Conservation (phyloP, 2,113 vertebrate genomes). For the Cyanocitta stelleri region DNA sequence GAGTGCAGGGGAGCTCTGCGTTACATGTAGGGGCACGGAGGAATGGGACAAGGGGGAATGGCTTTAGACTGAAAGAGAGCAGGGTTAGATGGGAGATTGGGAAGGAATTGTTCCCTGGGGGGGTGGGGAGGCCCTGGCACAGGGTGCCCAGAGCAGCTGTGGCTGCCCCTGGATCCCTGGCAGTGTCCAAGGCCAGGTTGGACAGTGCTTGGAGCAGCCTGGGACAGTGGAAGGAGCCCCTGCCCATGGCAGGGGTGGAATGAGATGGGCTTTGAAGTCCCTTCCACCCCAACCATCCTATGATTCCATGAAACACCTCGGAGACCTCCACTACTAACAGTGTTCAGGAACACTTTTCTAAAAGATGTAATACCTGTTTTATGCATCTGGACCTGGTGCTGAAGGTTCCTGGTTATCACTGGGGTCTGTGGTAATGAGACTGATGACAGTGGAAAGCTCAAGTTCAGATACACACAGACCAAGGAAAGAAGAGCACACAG, state of each 20-base stretch:
- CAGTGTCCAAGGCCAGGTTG: neutral
- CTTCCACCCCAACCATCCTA: neutral
- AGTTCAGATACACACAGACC: neutral
- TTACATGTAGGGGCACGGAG: too few species aligned
- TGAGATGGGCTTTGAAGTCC: neutral
- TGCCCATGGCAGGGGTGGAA: neutral
- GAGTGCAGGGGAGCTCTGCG: neutral
- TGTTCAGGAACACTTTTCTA: neutral
- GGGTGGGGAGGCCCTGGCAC: neutral
- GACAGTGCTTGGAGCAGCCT: accelerated
- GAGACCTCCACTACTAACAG: neutral
- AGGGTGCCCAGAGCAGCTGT: neutral
- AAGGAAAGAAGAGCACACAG: neutral
- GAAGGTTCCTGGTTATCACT: neutral
- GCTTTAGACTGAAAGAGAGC: neutral
- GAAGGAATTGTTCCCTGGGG: neutral
- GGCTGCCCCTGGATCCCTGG: neutral
- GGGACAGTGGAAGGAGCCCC: neutral
- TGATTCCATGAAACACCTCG: neutral
- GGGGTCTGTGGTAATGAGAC: neutral
- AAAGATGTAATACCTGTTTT: neutral
- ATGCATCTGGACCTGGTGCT: neutral
- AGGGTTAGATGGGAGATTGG: neutral
- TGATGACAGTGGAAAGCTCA: neutral
- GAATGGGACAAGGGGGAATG: neutral